phyloP scores from a whole-genome alignment of 30 jellyfish, hydroid and myxozoan genomes.

The Pelagia noctiluca region DNA sequence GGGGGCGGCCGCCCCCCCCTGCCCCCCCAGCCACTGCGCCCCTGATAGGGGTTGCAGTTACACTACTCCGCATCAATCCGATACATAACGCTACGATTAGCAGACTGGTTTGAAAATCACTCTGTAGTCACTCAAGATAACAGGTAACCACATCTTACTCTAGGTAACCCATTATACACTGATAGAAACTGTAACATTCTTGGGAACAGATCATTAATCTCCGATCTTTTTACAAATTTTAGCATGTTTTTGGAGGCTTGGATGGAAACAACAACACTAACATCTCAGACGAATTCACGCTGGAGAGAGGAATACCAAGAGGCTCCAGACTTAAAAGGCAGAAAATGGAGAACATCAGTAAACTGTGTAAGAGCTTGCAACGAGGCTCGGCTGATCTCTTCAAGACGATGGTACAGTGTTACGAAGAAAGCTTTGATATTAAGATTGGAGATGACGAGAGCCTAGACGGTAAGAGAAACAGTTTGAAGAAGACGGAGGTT shows the following conservation, averaged over 20 bases:
- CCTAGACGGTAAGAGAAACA: conserved; percentile 20
- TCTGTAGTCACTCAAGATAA: not conserved
- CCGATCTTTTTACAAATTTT: no score
- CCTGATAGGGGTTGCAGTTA: no score
- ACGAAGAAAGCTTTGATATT: conserved; percentile 72
- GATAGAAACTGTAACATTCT: not conserved
- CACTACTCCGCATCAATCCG: no score
- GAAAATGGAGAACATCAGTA: conserved; percentile 80
- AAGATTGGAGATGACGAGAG: conserved; percentile 25
- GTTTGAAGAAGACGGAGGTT: conserved; percentile 56
- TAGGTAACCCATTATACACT: not conserved
- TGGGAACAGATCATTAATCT: no score
- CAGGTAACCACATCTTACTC: not conserved
- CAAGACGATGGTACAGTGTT: conserved; percentile 77
- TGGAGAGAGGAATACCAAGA: conserved; percentile 51
- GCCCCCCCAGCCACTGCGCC: no score
- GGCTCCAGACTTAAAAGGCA: conserved; percentile 53
- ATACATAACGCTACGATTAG: no score
- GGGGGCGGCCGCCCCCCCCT: no score
- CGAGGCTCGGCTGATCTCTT: conserved; percentile 85
- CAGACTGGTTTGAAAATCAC: not conserved
- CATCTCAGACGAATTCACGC: conserved; percentile 11
- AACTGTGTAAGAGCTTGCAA: conserved; percentile 63
- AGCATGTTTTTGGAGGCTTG: no score
- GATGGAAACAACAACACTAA: not conserved